These are phyloP conservation scores for Pomacea canaliculata DNA, from an alignment of 2,888 invertebrate species.

Conservation along the genomic window DNA sequence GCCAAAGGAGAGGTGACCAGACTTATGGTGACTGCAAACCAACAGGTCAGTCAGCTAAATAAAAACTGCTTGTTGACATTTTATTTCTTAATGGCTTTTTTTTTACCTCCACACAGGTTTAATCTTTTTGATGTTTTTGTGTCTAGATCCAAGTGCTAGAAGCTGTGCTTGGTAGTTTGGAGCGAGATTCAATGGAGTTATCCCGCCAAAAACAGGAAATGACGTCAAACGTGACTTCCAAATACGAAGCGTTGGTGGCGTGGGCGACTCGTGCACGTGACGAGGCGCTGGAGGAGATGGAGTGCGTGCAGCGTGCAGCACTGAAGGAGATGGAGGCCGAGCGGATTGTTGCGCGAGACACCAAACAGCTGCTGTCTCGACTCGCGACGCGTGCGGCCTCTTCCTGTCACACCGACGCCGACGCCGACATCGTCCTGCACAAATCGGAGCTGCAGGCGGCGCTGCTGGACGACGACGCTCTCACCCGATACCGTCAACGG, in stretches of 20 bases:
- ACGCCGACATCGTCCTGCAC: conserved; percentile 8
- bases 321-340: conserved; percentile 1
- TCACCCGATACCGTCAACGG: background rate
- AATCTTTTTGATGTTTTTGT: too few relatives aligned
- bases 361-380: background rate
- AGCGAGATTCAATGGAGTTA: conserved; percentile 10
- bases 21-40: background rate
- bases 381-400: conserved; percentile 1
- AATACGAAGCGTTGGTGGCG: background rate
- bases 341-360: background rate
- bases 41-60: conserved; percentile 11
- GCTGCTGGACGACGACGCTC: conserved; percentile 8
- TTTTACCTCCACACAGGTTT: too few relatives aligned
- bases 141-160: conserved; percentile 10
- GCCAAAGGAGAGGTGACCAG: conserved; percentile 4
- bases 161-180: conserved; percentile 1
- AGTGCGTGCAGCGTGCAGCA: background rate
- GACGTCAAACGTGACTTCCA: background rate
- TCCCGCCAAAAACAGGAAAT: conserved; percentile 17
- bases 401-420: background rate
- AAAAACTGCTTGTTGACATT: too few relatives aligned
- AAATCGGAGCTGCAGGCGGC: conserved; percentile 18
- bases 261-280: conserved; percentile 16
- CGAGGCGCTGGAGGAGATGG: conserved; percentile 13
- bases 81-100: too few relatives aligned